Percentiles rank a stretch among this genome's conserved stretches.
Evolutionary conservation across 2,888 invertebrate species (phyloP).

Genomic region (Sclerodermus sp.): DNA sequence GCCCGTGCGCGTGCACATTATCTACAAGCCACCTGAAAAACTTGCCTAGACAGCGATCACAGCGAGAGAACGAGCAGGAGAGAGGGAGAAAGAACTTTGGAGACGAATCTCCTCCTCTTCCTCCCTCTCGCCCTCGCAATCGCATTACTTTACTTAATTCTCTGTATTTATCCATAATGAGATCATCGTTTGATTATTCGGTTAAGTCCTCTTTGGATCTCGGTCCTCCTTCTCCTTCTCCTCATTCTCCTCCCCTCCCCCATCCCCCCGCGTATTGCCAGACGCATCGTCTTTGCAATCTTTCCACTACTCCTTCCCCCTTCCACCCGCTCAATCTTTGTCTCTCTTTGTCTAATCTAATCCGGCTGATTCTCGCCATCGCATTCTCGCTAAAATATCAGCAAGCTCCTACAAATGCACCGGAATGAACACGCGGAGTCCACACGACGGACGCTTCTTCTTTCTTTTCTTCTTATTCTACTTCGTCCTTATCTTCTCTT

Average conservation of each 20-base stretch:
- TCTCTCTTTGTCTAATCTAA: too few relatives aligned
- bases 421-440: not conserved
- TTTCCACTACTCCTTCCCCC: constrained; percentile 19
- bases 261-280: constrained; percentile 5
- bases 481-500: not conserved
- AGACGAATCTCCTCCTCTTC: constrained; percentile 4
- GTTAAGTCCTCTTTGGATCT: constrained; percentile 58
- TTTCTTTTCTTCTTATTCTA: not conserved
- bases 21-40: constrained; percentile 16
- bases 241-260: constrained; percentile 20
- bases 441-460: not conserved
- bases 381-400: too few relatives aligned
- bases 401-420: too few relatives aligned
- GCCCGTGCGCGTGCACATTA: too few relatives aligned
- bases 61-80: constrained; percentile 22
- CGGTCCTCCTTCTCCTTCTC: constrained; percentile 43
- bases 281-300: constrained; percentile 19
- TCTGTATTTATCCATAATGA: constrained; percentile 56
- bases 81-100: too few relatives aligned
- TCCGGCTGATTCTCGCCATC: too few relatives aligned
- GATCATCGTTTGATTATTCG: constrained; percentile 58
- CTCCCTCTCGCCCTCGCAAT: constrained; percentile 28
- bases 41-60: constrained; percentile 9
- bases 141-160: constrained; percentile 46
- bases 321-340: not conserved